Conservation (phyloP, 2,797 vertebrate species). For the Botia kubotai region DNA sequence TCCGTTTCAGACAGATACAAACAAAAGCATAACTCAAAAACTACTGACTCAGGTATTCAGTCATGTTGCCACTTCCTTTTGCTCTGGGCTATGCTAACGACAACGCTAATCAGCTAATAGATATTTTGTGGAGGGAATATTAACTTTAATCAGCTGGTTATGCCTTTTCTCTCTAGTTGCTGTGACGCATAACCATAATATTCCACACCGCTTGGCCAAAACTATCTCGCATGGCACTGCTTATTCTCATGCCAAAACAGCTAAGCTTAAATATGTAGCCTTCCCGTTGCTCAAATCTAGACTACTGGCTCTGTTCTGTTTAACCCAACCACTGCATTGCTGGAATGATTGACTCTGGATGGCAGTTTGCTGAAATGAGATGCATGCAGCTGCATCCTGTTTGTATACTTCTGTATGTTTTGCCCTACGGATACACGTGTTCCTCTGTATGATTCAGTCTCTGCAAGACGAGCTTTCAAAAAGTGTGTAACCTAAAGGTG, state of each 20-base stretch:
- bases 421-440: slow-evolving; percentile 12
- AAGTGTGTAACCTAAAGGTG: slow-evolving; percentile 4
- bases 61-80: slow-evolving; percentile 73
- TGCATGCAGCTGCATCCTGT: slow-evolving; percentile 39
- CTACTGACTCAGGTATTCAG: slow-evolving; percentile 84
- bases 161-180: not conserved
- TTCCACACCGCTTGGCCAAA: slow-evolving; percentile 27
- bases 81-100: slow-evolving; percentile 60
- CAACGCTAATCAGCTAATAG: slow-evolving; percentile 52
- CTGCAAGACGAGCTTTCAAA: not conserved
- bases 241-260: slow-evolving; percentile 25
- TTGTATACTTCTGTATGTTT: not conserved
- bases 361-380: slow-evolving; percentile 3
- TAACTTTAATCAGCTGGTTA: slow-evolving; percentile 11
- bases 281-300: slow-evolving; percentile 10
- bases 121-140: slow-evolving; percentile 47
- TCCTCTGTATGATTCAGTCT: slow-evolving; percentile 6
- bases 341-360: slow-evolving; percentile 24
- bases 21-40: slow-evolving; percentile 93
- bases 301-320: not conserved
- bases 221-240: slow-evolving; percentile 41
- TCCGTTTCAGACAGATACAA: slow-evolving; percentile 89
- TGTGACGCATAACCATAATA: not conserved
- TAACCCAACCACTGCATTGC: slow-evolving; percentile 20
- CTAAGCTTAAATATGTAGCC: slow-evolving; percentile 8